phyloP scores from a whole-genome alignment of 35 echinoderm and acorn worm species.

The Eucidaris tribuloides region DNA sequence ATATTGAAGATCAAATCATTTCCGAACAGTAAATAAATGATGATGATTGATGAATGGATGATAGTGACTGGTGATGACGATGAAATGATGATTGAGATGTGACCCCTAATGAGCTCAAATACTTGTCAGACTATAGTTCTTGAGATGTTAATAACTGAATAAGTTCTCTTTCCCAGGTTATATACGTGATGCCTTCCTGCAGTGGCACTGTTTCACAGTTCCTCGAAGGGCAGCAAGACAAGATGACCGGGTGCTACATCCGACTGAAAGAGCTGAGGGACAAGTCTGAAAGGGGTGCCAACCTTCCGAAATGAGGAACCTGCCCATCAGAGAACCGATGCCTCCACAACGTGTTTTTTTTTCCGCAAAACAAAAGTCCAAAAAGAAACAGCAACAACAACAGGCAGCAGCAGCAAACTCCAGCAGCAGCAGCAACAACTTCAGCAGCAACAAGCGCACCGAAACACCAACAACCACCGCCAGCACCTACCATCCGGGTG shows the following conservation, averaged over 20 bases:
- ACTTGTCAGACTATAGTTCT: too few species aligned
- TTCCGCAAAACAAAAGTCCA: conserved; percentile 9
- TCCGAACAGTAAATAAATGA: too few species aligned
- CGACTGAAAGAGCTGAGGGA: conserved; percentile 90
- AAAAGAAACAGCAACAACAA: conserved; percentile 50
- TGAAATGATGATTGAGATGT: too few species aligned
- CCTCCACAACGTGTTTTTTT: neutral
- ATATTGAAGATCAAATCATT: too few species aligned
- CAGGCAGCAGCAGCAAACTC: conserved; percentile 22
- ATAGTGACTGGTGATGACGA: too few species aligned
- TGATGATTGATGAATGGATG: too few species aligned
- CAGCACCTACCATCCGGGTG: neutral
- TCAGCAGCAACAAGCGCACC: conserved; percentile 24
- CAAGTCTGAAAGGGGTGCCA: conserved; percentile 69
- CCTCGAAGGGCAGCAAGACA: conserved; percentile 93
- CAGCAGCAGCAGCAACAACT: conserved; percentile 16
- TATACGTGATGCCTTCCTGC: conserved; percentile 99
- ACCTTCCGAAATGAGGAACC: neutral
- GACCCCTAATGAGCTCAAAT: too few species aligned
- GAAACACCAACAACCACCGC: conserved; percentile 7
- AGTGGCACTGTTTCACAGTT: conserved; percentile 98
- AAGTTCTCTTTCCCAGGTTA: conserved; percentile 87
- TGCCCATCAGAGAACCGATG: neutral
- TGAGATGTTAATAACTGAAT: too few species aligned
- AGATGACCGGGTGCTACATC: conserved; percentile 93